Evolutionary conservation across 1,140 invertebrate genomes (phyloP), one percentile per base, ranked within the genome.

Genomic region (Papilio machaon): DNA sequence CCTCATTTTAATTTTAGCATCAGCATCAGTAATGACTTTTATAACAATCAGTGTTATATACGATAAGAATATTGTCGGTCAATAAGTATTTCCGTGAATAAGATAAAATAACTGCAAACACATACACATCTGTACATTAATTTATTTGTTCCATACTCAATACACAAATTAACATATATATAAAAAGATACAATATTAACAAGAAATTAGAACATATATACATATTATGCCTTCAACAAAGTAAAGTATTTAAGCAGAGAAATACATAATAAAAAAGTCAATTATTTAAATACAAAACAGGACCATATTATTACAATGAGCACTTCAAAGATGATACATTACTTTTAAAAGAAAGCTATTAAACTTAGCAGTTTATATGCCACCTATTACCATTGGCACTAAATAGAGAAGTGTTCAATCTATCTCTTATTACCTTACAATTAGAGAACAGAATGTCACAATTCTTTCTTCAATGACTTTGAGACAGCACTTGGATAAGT

Each of bases 141-240:
- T 70, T 70, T 70, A 70, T 70, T 70, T 38, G 30, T 70, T 70
- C 64, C 13, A 70, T 70, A 70, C 64, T 70, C 64, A 35, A 70
- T 64, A 38, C n/a, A 43, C 46, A 49, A 74, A 75, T 75, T 35
- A 19, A n/a, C n/a, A 47, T 19, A 8, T 19, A 49, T 4, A 43
- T 30, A 75, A 47, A 70, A 70, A 11, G 15, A 38, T 19, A 58
- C 2, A 58, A 19, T 19, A 49, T 13, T 49, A 49, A 6, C 9
- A 58, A 58, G 52, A 54, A 54, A 54, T 15, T 54, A 54, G 0
- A 5, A 17, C 13, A 30, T 30, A 30, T 2, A 58, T 58, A 58
- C 54, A 58, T 58, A 52, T 17, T 52, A 58, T 58, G 54, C 54
- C 9, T 19, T 19, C 8, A 58, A 58, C 49, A 52, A 43, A 43